Conservation (phyloP, 53 echinoderm and acorn worm species). For the Glandiceps talaboti region DNA sequence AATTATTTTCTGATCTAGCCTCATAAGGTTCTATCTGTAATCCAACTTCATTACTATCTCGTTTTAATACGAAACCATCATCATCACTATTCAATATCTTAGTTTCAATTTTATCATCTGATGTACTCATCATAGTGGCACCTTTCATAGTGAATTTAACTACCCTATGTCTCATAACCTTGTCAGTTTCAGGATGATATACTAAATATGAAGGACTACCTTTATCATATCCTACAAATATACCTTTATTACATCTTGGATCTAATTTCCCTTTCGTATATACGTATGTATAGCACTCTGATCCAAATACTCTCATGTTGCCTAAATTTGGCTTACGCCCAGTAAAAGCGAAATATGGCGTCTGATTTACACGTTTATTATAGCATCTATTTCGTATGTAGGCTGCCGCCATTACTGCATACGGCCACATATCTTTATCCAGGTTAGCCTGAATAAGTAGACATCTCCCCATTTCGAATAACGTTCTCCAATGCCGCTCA, state of each 20-base stretch:
- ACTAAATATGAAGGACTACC: slow-evolving; percentile 26
- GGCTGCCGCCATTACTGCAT: slow-evolving; percentile 22
- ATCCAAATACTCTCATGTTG: slow-evolving; percentile 7
- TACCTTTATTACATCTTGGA: slow-evolving; percentile 10
- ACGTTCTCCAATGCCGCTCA: too few relatives aligned
- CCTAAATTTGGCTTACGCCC: slow-evolving; percentile 3
- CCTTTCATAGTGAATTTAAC: slow-evolving; percentile 4
- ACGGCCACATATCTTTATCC: too few relatives aligned
- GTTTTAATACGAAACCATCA: too few relatives aligned
- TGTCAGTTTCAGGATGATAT: slow-evolving; percentile 8
- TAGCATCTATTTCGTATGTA: slow-evolving; percentile 22
- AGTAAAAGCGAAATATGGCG: slow-evolving; percentile 2
- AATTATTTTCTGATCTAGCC: too few relatives aligned
- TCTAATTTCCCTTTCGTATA: slow-evolving; percentile 17
- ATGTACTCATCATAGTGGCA: neutral
- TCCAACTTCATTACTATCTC: too few relatives aligned
- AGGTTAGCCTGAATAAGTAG: slow-evolving; percentile 12
- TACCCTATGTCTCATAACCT: slow-evolving; percentile 9
- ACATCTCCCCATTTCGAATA: too few relatives aligned
- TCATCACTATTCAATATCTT: too few relatives aligned
- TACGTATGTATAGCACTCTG: slow-evolving; percentile 23
- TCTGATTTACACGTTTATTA: neutral
- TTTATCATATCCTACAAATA: too few relatives aligned
- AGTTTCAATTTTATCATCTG: neutral
- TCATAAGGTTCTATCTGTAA: too few relatives aligned